phyloP scores from a whole-genome alignment of 2,113 vertebrate genomes.

The Stercorarius parasiticus region DNA sequence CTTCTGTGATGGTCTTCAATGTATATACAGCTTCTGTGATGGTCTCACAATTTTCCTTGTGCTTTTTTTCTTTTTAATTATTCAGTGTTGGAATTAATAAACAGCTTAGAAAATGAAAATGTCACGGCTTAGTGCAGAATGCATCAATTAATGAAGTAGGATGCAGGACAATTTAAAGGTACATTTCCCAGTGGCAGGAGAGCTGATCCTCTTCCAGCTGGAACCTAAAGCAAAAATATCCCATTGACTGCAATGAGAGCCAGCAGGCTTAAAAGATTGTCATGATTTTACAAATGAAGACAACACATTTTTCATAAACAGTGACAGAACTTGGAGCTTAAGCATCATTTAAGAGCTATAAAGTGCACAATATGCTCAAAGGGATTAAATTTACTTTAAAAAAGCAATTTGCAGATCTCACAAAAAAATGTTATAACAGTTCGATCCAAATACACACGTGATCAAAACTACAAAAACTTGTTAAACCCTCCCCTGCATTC shows the following conservation, averaged over 20 bases:
- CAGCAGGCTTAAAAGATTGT: neutral
- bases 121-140: neutral
- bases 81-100: constrained; percentile 8
- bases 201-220: neutral
- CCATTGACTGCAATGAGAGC: neutral
- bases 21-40: neutral
- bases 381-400: neutral
- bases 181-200: neutral
- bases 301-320: neutral
- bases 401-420: neutral
- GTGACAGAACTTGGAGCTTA: neutral
- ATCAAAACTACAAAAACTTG: neutral
- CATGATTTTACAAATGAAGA: neutral
- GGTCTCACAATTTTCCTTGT: neutral
- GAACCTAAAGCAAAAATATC: neutral
- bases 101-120: constrained; percentile 16
- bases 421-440: neutral
- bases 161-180: constrained; percentile 18
- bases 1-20: neutral
- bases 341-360: neutral
- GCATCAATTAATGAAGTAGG: neutral
- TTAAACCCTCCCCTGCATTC: neutral
- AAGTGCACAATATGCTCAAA: neutral
- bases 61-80: neutral
- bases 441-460: neutral